These are phyloP conservation scores for Radopholus similis DNA, from an alignment of 1,140 invertebrate species.

Conservation along the genomic window DNA sequence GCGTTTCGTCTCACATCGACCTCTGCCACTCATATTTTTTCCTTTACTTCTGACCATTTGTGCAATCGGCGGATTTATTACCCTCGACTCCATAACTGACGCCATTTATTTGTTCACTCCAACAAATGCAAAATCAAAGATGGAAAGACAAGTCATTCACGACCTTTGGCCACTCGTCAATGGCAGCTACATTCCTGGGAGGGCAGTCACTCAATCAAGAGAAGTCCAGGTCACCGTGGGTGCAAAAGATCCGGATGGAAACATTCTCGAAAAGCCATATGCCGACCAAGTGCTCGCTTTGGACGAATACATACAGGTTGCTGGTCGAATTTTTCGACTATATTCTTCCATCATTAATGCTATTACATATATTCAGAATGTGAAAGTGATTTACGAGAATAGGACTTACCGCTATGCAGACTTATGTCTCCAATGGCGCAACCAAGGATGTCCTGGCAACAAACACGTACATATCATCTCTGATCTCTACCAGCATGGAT, in stretches of 20 bases:
- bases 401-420: slow-evolving; percentile 47
- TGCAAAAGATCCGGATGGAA: slow-evolving; percentile 43
- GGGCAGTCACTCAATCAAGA: slow-evolving; percentile 56
- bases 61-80: slow-evolving; percentile 39
- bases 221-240: slow-evolving; percentile 57
- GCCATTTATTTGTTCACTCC: slow-evolving; percentile 55
- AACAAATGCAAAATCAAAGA: slow-evolving; percentile 25
- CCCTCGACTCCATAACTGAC: slow-evolving; percentile 51
- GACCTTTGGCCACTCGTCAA: slow-evolving; percentile 55
- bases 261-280: slow-evolving; percentile 54
- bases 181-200: slow-evolving; percentile 53
- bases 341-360: not conserved
- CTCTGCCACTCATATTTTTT: slow-evolving; percentile 51
- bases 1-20: slow-evolving; percentile 42
- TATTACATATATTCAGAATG: not conserved
- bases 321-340: not conserved
- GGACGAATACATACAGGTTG: slow-evolving; percentile 46
- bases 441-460: slow-evolving; percentile 54
- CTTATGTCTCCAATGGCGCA: slow-evolving; percentile 42
- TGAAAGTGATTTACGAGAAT: slow-evolving; percentile 17
- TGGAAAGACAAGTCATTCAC: slow-evolving; percentile 52
- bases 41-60: slow-evolving; percentile 50
- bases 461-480: slow-evolving; percentile 51
- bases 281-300: slow-evolving; percentile 47
- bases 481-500: slow-evolving; percentile 55